Base-by-base conservation (phyloP, 1,140 invertebrate species). In the Cydia pomonella region DNA sequence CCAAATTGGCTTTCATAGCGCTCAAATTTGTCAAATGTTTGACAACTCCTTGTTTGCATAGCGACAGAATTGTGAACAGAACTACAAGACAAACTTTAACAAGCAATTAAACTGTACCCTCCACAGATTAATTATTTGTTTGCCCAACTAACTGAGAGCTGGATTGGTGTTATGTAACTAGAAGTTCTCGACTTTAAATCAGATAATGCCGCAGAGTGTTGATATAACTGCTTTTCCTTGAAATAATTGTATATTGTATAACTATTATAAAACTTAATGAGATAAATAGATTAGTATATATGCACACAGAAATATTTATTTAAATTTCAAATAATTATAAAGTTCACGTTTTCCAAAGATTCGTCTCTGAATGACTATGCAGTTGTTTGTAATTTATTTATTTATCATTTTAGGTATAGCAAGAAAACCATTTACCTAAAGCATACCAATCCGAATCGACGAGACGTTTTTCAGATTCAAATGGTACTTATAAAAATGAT, bases 21-120 rank as follows among this genome's bases (percentile, higher is more conserved):
- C 53, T 12, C 21, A 23, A 59, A 59, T 59, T 59, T 59, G 53
- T 59, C 53, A 59, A 59, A 59, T 59, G n/a, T 59, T 59, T 59
- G 53, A 10, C 53, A 23, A 59, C 53, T 59, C 53, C 53, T 59
- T n/a, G 53, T 59, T 59, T 59, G 53, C 53, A 59, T 59, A 18
- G 53, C 53, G 21, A 59, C 53, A 59, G 53, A 59, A 59, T 59
- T 59, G 53, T 59, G 53, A 59, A 59, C 63, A 38, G 27, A 76
- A 84, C 76, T 79, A 78, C 79, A 85, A 83, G 80, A 81, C 79
- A 74, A 88, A 87, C 85, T 90, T 77, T 85, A 89, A 88, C 84
- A 89, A 89, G 86, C 84, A 87, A 88, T 87, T 88, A 87, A 85
- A 86, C 84, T 84, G 81, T 83, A 82, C 83, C 79, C 78, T 79